phyloP scores from a whole-genome alignment of 1,140 invertebrate genomes.

The Pseudoatta argentina region DNA sequence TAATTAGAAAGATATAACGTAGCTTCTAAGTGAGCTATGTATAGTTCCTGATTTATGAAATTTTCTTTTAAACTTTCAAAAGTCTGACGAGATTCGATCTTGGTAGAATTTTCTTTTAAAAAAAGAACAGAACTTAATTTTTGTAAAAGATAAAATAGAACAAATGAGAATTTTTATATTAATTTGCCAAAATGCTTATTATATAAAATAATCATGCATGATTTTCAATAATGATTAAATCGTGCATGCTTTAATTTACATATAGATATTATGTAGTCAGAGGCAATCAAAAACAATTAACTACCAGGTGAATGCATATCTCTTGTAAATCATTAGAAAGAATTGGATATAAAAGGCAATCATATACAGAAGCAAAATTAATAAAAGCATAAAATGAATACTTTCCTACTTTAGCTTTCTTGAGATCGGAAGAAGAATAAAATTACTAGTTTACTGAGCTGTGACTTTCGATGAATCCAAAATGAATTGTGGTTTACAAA shows the following conservation, averaged over 20 bases:
- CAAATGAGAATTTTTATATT: background rate
- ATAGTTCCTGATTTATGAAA: background rate
- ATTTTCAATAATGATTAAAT: background rate
- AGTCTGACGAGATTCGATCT: background rate
- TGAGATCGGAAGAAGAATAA: conserved; percentile 24
- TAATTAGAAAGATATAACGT: conserved; percentile 29
- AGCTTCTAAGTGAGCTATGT: background rate
- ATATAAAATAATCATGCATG: background rate
- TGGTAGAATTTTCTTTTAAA: background rate
- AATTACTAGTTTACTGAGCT: conserved; percentile 13
- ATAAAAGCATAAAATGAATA: background rate
- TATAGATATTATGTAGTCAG: background rate
- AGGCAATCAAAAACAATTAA: background rate
- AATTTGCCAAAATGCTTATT: background rate
- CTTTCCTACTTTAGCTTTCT: background rate
- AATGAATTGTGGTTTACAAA: background rate
- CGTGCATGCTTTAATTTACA: background rate
- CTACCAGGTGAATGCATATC: background rate
- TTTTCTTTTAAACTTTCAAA: conserved; percentile 18
- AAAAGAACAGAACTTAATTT: background rate
- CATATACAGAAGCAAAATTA: background rate
- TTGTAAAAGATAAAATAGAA: background rate
- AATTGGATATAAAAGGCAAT: background rate
- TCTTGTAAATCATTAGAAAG: background rate
- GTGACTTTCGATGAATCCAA: conserved; percentile 35